Percentiles rank a stretch among this genome's conserved stretches.
These are phyloP conservation scores for Caiman crocodilus DNA, from an alignment of 2,797 vertebrate genomes.

Conservation along the genomic window DNA sequence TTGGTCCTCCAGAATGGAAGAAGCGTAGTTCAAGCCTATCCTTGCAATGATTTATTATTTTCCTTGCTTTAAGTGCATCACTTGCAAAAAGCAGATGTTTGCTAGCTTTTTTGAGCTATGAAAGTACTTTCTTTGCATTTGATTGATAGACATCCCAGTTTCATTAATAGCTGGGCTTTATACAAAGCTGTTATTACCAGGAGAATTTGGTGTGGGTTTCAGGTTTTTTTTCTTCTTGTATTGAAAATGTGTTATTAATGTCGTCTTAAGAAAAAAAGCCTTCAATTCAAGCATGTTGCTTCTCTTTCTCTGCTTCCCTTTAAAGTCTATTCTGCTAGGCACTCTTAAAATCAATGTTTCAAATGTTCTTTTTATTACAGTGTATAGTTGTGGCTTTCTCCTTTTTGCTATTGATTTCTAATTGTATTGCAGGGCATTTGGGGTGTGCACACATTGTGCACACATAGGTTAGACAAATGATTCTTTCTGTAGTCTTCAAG, in stretches of 20 bases:
- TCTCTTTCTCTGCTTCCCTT: constrained; percentile 56
- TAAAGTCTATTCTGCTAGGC: constrained; percentile 55
- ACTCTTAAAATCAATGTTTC: constrained; percentile 72
- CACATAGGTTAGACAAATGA: too few species aligned
- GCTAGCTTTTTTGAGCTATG: constrained; percentile 68
- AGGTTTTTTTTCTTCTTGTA: constrained; percentile 71
- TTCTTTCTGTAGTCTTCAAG: background rate
- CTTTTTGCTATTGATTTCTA: constrained; percentile 65
- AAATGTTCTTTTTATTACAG: constrained; percentile 68
- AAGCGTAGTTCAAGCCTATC: constrained; percentile 62
- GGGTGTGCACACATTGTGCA: constrained; percentile 34
- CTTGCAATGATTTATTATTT: constrained; percentile 69
- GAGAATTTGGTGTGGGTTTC: constrained; percentile 74
- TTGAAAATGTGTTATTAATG: constrained; percentile 73
- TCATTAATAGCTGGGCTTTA: constrained; percentile 77
- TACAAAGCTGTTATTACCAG: constrained; percentile 76
- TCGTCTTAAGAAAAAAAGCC: constrained; percentile 33
- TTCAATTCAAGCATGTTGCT: constrained; percentile 54
- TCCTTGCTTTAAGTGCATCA: constrained; percentile 69
- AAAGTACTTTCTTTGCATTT: constrained; percentile 68
- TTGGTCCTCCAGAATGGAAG: constrained; percentile 57
- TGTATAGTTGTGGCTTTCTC: constrained; percentile 22
- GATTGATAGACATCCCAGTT: constrained; percentile 75
- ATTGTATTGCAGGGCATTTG: constrained; percentile 64
- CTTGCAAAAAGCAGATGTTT: constrained; percentile 78